These are phyloP conservation scores for Digitonthophagus gazella DNA, from an alignment of 2,888 invertebrate species.

Conservation along the genomic window DNA sequence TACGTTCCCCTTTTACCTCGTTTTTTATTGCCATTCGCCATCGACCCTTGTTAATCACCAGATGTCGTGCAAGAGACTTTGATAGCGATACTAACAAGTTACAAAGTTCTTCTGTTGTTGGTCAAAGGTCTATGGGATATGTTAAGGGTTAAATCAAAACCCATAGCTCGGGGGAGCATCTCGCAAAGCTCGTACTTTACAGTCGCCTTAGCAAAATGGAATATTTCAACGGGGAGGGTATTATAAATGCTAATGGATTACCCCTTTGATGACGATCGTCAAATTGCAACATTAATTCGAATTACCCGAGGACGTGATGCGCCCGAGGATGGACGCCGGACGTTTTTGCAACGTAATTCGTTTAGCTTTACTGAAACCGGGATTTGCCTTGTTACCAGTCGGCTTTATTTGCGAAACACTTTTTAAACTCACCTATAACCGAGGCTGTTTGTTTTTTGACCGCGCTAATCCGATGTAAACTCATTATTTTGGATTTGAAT, in stretches of 20 bases:
- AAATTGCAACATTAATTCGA: slow-evolving; percentile 26
- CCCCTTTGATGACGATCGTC: slow-evolving; percentile 26
- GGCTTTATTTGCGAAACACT: slow-evolving; percentile 14
- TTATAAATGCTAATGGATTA: slow-evolving; percentile 25
- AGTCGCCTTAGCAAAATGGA: slow-evolving; percentile 28
- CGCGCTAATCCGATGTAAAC: slow-evolving; percentile 11
- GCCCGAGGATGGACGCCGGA: background rate
- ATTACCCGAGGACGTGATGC: slow-evolving; percentile 5
- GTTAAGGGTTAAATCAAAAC: background rate
- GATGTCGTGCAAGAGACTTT: slow-evolving; percentile 13
- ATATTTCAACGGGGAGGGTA: slow-evolving; percentile 21
- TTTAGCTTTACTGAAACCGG: slow-evolving; percentile 8
- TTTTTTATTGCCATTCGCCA: background rate
- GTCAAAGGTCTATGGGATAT: background rate
- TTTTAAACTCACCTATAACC: slow-evolving; percentile 18
- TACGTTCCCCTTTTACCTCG: background rate
- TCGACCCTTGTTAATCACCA: slow-evolving; percentile 4
- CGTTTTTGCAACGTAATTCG: slow-evolving; percentile 7
- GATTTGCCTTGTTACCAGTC: slow-evolving; percentile 13
- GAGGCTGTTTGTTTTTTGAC: slow-evolving; percentile 2
- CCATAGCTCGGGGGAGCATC: background rate
- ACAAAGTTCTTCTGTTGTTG: slow-evolving; percentile 14
- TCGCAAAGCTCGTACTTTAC: slow-evolving; percentile 2
- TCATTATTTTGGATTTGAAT: slow-evolving; percentile 11
- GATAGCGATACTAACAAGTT: slow-evolving; percentile 20